phyloP scores from a whole-genome alignment of 2,113 vertebrate genomes.

The Gallinago paraguaiae region DNA sequence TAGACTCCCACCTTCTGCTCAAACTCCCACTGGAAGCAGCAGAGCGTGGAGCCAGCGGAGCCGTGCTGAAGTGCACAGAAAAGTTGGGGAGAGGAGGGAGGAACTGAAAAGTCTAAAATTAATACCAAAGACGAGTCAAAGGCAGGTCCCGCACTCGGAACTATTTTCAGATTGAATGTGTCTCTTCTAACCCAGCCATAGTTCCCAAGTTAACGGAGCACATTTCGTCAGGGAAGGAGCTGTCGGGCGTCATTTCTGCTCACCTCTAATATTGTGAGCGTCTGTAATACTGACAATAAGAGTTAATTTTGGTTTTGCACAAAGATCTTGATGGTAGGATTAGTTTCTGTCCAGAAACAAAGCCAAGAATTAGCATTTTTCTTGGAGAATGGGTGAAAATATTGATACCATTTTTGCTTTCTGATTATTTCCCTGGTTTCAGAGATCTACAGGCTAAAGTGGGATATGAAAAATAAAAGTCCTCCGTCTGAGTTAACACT shows the following conservation, averaged over 20 bases:
- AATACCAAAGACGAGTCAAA: neutral
- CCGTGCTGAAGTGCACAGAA: conserved; percentile 18
- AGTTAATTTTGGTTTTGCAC: neutral
- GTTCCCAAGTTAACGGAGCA: neutral
- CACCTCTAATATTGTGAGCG: neutral
- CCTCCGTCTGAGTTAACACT: neutral
- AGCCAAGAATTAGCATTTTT: neutral
- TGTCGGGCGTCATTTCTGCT: neutral
- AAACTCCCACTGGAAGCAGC: conserved; percentile 27
- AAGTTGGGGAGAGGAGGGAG: conserved; percentile 16
- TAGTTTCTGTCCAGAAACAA: neutral
- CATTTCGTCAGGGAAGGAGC: neutral
- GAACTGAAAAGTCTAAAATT: conserved; percentile 49
- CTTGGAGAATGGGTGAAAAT: neutral
- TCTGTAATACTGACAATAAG: neutral
- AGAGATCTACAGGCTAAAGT: neutral
- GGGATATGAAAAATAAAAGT: neutral
- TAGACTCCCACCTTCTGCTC: conserved; percentile 62
- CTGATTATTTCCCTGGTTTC: neutral
- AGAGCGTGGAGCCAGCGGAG: neutral
- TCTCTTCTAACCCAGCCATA: neutral
- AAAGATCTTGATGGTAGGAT: neutral
- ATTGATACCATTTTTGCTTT: neutral
- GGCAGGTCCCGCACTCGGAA: conserved; percentile 18
- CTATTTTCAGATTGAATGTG: neutral